A percentile compares a stretch with the other conserved stretches of the same genome.
phyloP scores from a whole-genome alignment of 2,113 vertebrate genomes.

The Nansenia antarctica region DNA sequence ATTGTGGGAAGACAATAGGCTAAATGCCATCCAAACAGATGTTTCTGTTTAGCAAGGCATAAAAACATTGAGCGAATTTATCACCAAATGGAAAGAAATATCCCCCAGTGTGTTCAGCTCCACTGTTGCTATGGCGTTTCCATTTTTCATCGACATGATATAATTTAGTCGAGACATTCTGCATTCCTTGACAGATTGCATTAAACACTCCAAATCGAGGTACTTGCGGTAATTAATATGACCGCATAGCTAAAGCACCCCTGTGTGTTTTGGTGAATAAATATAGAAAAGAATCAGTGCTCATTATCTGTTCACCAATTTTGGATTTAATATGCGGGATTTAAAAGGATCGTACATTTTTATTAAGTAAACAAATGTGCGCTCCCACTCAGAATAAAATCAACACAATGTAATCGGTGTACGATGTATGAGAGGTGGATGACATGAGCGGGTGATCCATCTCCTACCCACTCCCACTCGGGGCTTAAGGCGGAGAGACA shows the following conservation, averaged over 20 bases:
- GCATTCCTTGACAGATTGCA: conserved; percentile 15
- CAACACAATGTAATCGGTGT: conserved; percentile 19
- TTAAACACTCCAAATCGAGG: conserved; percentile 11
- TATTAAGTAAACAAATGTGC: conserved; percentile 7
- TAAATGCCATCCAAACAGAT: conserved; percentile 61
- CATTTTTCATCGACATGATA: conserved; percentile 28
- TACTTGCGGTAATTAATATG: conserved; percentile 10
- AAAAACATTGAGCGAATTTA: conserved; percentile 55
- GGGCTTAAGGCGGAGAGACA: conserved; percentile 17
- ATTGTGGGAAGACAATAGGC: conserved; percentile 42
- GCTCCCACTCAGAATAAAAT: conserved; percentile 5
- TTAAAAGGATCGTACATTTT: conserved; percentile 21
- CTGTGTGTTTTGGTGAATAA: not conserved
- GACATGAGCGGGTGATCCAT: conserved; percentile 29
- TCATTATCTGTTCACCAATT: conserved; percentile 1
- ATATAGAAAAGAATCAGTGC: not conserved
- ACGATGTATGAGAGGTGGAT: conserved; percentile 12
- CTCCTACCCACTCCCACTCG: conserved; percentile 15
- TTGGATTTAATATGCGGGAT: not conserved
- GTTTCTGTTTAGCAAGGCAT: conserved; percentile 61
- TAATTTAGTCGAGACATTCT: conserved; percentile 10
- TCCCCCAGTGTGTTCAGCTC: conserved; percentile 44
- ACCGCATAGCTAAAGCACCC: too few species aligned
- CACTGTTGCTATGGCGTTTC: not conserved
- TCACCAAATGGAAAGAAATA: conserved; percentile 46